Conservation (phyloP, 2,888 invertebrate genomes). For the Hydropsyche betteni region DNA sequence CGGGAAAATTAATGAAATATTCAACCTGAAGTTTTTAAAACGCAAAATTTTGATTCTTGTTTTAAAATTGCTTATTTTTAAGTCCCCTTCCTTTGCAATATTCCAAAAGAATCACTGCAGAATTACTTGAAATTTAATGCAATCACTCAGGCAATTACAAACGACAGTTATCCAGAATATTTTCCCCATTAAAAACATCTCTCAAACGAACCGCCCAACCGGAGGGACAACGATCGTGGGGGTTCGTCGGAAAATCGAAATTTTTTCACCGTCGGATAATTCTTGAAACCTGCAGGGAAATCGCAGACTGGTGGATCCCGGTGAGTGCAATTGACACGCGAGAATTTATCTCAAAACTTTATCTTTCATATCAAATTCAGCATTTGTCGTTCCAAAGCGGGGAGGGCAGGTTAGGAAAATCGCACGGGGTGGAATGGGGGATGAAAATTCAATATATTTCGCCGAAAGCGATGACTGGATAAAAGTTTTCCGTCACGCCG, state of each 20-base stretch:
- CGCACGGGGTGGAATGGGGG: constrained; percentile 30
- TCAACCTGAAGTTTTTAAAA: no score
- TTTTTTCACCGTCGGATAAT: constrained; percentile 4
- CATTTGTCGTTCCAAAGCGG: constrained; percentile 37
- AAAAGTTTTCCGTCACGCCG: constrained; percentile 35
- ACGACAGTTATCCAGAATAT: no score
- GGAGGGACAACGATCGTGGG: no score
- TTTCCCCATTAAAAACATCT: no score
- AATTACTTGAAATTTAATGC: no score
- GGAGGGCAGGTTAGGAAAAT: constrained; percentile 32
- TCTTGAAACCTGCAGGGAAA: constrained; percentile 21
- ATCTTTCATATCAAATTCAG: constrained; percentile 51
- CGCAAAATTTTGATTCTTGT: no score
- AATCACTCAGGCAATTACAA: no score
- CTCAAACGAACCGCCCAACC: no score
- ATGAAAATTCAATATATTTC: constrained; percentile 43
- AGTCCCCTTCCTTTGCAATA: no score
- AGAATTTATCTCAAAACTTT: constrained; percentile 51
- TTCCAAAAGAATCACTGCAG: no score
- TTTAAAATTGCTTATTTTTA: no score
- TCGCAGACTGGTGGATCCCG: constrained; percentile 36
- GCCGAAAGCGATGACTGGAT: constrained; percentile 35
- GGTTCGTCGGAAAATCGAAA: background rate
- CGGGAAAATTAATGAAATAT: no score
- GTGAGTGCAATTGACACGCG: constrained; percentile 50